Evolutionary conservation across 2,888 invertebrate species (phyloP).

Genomic region (Sisyra terminalis): DNA sequence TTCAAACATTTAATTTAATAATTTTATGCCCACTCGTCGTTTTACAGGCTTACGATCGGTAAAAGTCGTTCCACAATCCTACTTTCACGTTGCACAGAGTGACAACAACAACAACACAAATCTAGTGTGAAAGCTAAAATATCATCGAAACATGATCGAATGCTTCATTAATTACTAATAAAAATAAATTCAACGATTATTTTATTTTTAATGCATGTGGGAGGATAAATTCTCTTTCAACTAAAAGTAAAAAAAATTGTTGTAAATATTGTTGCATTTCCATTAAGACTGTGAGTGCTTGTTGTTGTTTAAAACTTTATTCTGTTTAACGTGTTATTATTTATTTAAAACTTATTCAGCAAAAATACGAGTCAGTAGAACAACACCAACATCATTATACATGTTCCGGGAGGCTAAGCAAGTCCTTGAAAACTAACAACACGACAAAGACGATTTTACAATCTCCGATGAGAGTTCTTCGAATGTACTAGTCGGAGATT

Average conservation of each 20-base stretch:
- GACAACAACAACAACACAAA: background rate
- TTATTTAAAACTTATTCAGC: background rate
- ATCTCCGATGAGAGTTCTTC: background rate
- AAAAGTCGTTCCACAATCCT: slow-evolving; percentile 27
- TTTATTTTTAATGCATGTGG: too few relatives aligned
- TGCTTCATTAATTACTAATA: too few relatives aligned
- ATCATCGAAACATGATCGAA: background rate
- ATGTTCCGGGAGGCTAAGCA: slow-evolving; percentile 8
- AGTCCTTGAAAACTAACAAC: slow-evolving; percentile 8
- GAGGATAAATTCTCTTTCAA: too few relatives aligned
- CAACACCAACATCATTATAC: background rate
- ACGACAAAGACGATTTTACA: background rate
- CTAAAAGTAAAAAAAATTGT: too few relatives aligned
- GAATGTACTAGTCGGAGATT: background rate
- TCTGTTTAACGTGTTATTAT: slow-evolving; percentile 5
- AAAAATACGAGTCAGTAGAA: slow-evolving; percentile 7
- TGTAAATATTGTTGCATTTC: too few relatives aligned
- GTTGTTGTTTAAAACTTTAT: background rate
- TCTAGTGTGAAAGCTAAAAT: slow-evolving; percentile 1
- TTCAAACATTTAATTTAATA: too few relatives aligned
- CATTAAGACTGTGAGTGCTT: too few relatives aligned
- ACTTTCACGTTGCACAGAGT: slow-evolving; percentile 20
- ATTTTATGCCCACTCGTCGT: too few relatives aligned
- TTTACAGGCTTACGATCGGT: slow-evolving; percentile 18
- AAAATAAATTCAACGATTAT: too few relatives aligned